Percentiles rank a stretch among this genome's conserved stretches.
These are phyloP conservation scores for Petrocephalus zakoni DNA, from an alignment of 2,113 vertebrate genomes.

Conservation along the genomic window DNA sequence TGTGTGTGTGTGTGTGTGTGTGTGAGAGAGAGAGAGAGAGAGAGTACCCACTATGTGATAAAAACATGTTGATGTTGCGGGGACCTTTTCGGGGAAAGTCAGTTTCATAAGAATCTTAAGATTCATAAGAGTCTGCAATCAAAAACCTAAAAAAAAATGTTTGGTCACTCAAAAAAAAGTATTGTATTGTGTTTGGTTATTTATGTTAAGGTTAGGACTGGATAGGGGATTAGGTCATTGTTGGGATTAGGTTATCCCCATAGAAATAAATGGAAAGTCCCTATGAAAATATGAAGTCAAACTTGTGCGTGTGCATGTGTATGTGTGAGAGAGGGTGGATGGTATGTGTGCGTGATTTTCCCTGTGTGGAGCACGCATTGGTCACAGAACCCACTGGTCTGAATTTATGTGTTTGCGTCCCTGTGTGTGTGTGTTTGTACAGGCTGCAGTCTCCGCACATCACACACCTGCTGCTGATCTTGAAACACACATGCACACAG, in stretches of 20 bases:
- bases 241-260: too few species aligned
- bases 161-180: neutral
- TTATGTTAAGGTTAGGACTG: neutral
- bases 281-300: too few species aligned
- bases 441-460: neutral
- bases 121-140: neutral
- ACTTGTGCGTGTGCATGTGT: neutral
- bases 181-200: neutral
- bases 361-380: neutral
- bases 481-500: constrained; percentile 3
- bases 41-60: too few species aligned
- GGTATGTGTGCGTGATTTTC: neutral
- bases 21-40: too few species aligned
- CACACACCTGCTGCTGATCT: neutral
- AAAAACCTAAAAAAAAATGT: neutral
- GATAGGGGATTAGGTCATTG: too few species aligned
- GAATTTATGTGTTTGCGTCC: neutral
- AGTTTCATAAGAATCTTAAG: neutral
- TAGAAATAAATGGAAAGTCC: too few species aligned
- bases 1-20: neutral
- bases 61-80: too few species aligned
- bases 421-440: neutral
- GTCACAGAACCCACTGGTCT: neutral
- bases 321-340: neutral
- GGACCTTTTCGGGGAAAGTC: neutral